Evolutionary conservation across 2,888 invertebrate genomes (phyloP), one percentile per base, ranked within the genome.

Genomic region (Margaritifera margaritifera): DNA sequence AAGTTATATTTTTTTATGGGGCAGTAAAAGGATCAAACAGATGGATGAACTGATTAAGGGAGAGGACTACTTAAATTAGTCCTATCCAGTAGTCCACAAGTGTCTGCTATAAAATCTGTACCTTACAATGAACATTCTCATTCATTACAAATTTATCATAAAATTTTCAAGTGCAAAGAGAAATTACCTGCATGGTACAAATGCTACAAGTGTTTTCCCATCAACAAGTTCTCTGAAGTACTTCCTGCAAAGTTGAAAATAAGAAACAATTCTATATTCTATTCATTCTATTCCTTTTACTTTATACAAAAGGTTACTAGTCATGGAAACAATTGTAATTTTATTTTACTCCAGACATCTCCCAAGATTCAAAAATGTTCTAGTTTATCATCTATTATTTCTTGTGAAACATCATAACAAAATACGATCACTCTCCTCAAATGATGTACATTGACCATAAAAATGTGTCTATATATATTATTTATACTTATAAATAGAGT

Each of bases 211-310:
- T 2, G 78, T 79, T 66, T 84, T 86, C 92, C 88, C 91, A 74
- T 79, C 93, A 92, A 72, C 94, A 93, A 68, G 91, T 92, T 67
- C 93, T 92, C 88, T 95, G 94, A 85, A 93, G 94, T 27, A 96
- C 89, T 86, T 94, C 94, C 78, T 96, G 93, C 66, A 94, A 94
- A 58, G 94, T 94, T 80, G 59, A 56, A 55, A 64, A 31, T 20
- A 61, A 55, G 20, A 20, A 22, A 22, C n/a, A n/a, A 31, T 6
- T 31, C 1, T 31, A 8, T 8, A 31, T 31, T 42, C 11, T 11
- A 42, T 42, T n/a, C n/a, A 42, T 83, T 86, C 92, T 88, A 91
- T 73, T 79, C 93, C 15, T 8, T 8, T 19, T 25, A 22, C 15
- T 95, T 92, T 24, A 66, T n/a, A 50, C 8, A 19, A 24, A 58